These are phyloP conservation scores for Gymnopithys bicolor DNA, from an alignment of 2,797 vertebrate species.

Conservation along the genomic window DNA sequence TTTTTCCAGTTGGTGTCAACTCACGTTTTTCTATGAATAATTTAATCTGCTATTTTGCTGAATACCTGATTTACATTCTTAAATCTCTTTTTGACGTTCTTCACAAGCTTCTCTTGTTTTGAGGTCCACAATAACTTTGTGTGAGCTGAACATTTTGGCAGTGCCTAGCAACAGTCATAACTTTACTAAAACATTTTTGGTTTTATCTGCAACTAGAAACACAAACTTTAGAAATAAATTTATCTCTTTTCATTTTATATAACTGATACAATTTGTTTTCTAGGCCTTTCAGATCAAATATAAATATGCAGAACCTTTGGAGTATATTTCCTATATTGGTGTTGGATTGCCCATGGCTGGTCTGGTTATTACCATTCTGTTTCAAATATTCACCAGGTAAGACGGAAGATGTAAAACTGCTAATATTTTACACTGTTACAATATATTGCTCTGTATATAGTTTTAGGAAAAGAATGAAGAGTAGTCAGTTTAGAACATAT, in stretches of 20 bases:
- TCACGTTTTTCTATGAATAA: neutral
- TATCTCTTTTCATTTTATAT: neutral
- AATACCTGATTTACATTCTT: neutral
- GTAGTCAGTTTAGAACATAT: neutral
- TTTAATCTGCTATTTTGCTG: neutral
- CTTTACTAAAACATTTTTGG: neutral
- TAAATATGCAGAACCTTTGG: slow-evolving; percentile 69
- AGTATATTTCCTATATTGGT: slow-evolving; percentile 64
- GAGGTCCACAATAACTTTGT: neutral
- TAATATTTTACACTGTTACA: neutral
- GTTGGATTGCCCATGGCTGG: slow-evolving; percentile 75
- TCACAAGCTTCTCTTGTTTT: neutral
- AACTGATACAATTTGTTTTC: slow-evolving; percentile 41
- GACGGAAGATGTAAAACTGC: slow-evolving; percentile 7
- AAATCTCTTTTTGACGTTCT: neutral
- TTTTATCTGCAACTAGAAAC: neutral
- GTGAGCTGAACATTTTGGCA: neutral
- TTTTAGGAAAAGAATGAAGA: neutral
- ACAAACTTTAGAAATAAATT: neutral
- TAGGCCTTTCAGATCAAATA: slow-evolving; percentile 75
- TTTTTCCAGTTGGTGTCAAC: neutral
- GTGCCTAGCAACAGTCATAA: neutral
- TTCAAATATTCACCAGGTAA: slow-evolving; percentile 80
- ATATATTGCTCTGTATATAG: neutral
- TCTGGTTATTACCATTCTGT: slow-evolving; percentile 74